Evolutionary conservation across 2,888 invertebrate genomes (phyloP).

Genomic region (Agrochola macilenta): DNA sequence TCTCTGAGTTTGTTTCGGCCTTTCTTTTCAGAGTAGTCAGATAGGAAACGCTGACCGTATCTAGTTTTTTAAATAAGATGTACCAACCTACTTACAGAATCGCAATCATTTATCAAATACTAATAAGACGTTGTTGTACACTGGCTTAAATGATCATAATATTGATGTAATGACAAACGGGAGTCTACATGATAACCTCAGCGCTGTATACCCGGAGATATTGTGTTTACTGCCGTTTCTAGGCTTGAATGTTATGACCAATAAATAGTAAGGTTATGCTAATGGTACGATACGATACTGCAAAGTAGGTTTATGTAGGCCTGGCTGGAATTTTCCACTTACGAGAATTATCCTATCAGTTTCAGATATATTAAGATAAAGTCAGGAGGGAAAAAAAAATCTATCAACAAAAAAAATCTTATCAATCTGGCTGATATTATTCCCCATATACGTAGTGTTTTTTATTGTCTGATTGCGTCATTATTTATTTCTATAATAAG

Average conservation of each 20-base stretch:
- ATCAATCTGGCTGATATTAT: not conserved
- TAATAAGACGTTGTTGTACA: not conserved
- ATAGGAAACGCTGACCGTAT: no score
- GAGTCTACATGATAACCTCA: constrained; percentile 23
- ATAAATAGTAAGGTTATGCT: constrained; percentile 42
- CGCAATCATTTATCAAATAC: not conserved
- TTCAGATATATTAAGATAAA: constrained; percentile 6
- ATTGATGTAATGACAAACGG: constrained; percentile 14
- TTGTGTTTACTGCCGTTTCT: constrained; percentile 43
- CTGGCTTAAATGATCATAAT: not conserved
- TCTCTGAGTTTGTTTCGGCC: no score
- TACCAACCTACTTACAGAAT: no score
- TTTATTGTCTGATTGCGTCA: no score
- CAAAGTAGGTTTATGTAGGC: constrained; percentile 19
- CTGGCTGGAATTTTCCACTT: constrained; percentile 12
- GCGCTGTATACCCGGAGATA: constrained; percentile 33
- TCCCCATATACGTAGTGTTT: not conserved
- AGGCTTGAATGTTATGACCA: constrained; percentile 39
- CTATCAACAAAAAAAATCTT: no score
- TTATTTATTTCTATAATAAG: no score
- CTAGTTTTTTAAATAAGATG: no score
- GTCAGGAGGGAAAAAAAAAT: not conserved
- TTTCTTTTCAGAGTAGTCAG: no score
- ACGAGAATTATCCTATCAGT: constrained; percentile 16
- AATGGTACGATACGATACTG: constrained; percentile 19